Conservation (phyloP, 1,140 invertebrate species). For the Carcinoscorpius rotundicauda region DNA sequence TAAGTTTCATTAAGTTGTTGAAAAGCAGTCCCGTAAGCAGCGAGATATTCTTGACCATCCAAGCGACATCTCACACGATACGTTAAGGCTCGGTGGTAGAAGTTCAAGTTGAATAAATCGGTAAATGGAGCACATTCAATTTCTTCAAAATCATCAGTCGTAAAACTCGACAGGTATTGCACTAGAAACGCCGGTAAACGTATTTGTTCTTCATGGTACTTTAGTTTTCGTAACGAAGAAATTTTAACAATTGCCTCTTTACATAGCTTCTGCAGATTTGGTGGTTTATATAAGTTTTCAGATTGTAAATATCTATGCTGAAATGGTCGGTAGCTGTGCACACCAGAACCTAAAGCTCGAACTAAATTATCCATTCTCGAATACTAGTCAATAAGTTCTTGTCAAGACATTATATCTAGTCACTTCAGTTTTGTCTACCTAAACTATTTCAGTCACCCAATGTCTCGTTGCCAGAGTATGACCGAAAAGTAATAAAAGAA, state of each 20-base stretch:
- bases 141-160: constrained; percentile 18
- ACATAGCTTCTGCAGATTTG: constrained; percentile 11
- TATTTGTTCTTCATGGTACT: not conserved
- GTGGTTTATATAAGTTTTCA: not conserved
- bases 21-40: constrained; percentile 13
- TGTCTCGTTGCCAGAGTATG: no score
- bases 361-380: constrained; percentile 16
- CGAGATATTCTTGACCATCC: constrained; percentile 17
- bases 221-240: constrained; percentile 10
- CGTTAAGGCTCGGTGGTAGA: constrained; percentile 19
- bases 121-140: constrained; percentile 20
- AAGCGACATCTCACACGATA: constrained; percentile 13
- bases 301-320: not conserved
- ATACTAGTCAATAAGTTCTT: no score
- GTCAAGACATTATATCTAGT: no score
- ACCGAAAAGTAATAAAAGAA: no score
- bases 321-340: constrained; percentile 20
- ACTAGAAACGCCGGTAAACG: constrained; percentile 9
- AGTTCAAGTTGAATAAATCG: constrained; percentile 17
- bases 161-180: constrained; percentile 9
- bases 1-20: constrained; percentile 2
- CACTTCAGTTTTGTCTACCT: no score
- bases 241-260: constrained; percentile 14
- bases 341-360: constrained; percentile 13
- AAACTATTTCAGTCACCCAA: no score